Conservation (phyloP, 1,140 invertebrate genomes). For the Bicyclus anynana region DNA sequence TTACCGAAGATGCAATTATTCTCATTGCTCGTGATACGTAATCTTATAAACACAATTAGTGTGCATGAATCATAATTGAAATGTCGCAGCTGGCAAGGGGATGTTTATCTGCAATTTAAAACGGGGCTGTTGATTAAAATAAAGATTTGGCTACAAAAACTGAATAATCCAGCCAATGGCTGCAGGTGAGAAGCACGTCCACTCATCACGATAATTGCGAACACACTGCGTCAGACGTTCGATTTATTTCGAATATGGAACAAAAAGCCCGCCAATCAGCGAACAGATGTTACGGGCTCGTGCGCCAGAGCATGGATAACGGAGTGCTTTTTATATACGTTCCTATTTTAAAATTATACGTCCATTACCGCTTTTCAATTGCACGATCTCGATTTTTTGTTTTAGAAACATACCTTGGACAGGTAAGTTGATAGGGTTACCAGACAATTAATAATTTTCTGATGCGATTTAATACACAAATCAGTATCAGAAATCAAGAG, state of each 20-base stretch:
- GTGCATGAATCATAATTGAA: no score
- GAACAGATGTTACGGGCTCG: slow-evolving; percentile 42
- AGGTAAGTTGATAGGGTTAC: slow-evolving; percentile 3
- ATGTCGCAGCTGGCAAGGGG: neutral
- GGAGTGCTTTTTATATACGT: slow-evolving; percentile 34
- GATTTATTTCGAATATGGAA: slow-evolving; percentile 51
- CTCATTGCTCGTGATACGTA: no score
- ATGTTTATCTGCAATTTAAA: neutral
- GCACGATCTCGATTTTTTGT: slow-evolving; percentile 24
- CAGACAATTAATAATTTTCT: neutral
- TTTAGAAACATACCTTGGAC: slow-evolving; percentile 18
- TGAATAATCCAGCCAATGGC: slow-evolving; percentile 30
- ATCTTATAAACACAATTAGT: neutral
- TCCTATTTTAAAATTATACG: slow-evolving; percentile 39
- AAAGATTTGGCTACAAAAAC: slow-evolving; percentile 16
- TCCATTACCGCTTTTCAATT: slow-evolving; percentile 39
- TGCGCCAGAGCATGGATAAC: slow-evolving; percentile 38
- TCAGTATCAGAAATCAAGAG: no score
- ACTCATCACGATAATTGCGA: slow-evolving; percentile 38
- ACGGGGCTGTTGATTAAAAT: slow-evolving; percentile 6
- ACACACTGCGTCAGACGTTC: slow-evolving; percentile 30
- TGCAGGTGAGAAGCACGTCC: slow-evolving; percentile 46
- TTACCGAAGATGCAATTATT: no score
- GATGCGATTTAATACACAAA: no score
- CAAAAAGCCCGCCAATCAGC: slow-evolving; percentile 47